Conservation (phyloP, 2,113 vertebrate species). For the Drymodes brunneopygia region DNA sequence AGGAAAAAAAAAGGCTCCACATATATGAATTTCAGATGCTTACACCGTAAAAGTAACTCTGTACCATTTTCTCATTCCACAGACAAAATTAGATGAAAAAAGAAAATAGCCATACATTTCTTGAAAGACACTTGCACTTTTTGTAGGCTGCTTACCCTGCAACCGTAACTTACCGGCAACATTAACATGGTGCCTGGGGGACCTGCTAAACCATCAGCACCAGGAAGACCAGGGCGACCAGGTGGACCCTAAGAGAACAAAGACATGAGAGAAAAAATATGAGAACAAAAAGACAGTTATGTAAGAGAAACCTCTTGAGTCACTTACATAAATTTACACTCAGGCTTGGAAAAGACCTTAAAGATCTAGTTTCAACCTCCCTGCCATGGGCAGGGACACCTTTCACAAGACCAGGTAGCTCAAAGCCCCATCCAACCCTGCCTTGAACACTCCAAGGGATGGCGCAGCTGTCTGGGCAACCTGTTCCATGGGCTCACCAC, state of each 20-base stretch:
- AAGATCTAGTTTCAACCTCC: background rate
- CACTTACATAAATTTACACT: background rate
- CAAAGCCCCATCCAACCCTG: background rate
- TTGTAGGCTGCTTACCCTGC: background rate
- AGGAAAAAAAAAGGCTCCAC: background rate
- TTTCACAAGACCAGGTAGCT: background rate
- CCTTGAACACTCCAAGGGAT: background rate
- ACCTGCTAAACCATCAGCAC: constrained; percentile 92
- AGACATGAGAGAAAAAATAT: background rate
- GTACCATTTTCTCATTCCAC: background rate
- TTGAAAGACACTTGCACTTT: background rate
- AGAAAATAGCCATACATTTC: background rate
- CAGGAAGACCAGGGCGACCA: constrained; percentile 90
- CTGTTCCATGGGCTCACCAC: background rate
- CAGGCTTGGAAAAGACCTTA: background rate
- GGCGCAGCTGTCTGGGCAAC: background rate
- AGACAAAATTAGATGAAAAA: background rate
- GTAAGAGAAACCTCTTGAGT: background rate
- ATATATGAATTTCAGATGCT: background rate
- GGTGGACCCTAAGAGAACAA: constrained; percentile 80
- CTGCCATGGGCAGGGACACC: background rate
- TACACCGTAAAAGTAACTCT: background rate
- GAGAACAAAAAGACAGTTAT: background rate
- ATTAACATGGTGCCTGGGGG: constrained; percentile 97
- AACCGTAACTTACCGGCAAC: constrained; percentile 84